These are phyloP conservation scores for Caenorhabditis sp. DNA, from an alignment of 2,888 invertebrate species.

Conservation along the genomic window DNA sequence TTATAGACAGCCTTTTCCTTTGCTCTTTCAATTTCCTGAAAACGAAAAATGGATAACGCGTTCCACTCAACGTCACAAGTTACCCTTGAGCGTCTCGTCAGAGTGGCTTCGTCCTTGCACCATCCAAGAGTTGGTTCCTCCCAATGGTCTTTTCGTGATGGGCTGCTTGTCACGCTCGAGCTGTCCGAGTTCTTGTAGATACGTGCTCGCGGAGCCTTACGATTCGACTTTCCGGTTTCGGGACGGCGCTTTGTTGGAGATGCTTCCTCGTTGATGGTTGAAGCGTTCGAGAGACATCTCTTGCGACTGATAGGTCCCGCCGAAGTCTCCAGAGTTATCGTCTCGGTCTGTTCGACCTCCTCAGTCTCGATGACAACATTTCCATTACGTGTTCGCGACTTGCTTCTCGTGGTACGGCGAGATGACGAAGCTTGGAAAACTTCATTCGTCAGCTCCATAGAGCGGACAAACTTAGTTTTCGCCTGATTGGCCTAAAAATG, in stretches of 20 bases:
- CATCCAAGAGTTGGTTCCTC: constrained; percentile 74
- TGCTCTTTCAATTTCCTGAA: constrained; percentile 73
- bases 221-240: constrained; percentile 56
- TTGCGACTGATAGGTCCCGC: constrained; percentile 57
- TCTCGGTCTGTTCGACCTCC: constrained; percentile 19
- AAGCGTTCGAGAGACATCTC: constrained; percentile 68
- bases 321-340: constrained; percentile 14
- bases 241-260: constrained; percentile 63
- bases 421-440: constrained; percentile 40
- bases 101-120: constrained; percentile 70
- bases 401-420: constrained; percentile 35
- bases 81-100: constrained; percentile 68
- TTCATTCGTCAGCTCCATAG: constrained; percentile 51
- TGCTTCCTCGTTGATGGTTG: constrained; percentile 59
- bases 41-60: too few relatives aligned
- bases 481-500: constrained; percentile 37
- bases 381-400: constrained; percentile 31
- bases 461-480: constrained; percentile 59
- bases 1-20: constrained; percentile 75
- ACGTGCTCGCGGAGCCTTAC: constrained; percentile 48
- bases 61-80: too few relatives aligned
- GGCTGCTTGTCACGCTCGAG: constrained; percentile 31
- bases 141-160: constrained; percentile 64
- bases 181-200: constrained; percentile 34
- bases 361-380: neutral